Percentiles rank a stretch among this genome's conserved stretches.
These are phyloP conservation scores for Schrankia costaestrigalis DNA, from an alignment of 2,888 invertebrate genomes.

Conservation along the genomic window DNA sequence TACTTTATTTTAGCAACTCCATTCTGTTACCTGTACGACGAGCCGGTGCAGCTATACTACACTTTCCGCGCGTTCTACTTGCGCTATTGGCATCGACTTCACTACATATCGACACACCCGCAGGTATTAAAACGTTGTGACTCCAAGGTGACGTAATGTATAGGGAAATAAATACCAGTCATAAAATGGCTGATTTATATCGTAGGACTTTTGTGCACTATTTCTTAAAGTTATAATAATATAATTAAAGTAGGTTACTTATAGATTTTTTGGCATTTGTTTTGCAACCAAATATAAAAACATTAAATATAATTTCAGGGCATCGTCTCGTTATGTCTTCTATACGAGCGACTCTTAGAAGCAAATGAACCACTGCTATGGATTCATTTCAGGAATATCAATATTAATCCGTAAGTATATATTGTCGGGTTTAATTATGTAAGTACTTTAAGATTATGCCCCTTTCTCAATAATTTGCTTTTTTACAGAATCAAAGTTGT, in stretches of 20 bases:
- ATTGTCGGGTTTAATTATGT: too few species aligned
- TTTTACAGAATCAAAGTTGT: constrained; percentile 89
- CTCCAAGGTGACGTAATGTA: too few species aligned
- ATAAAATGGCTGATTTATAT: too few species aligned
- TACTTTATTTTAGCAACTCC: constrained; percentile 87
- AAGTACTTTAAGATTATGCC: too few species aligned
- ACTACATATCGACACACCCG: constrained; percentile 94
- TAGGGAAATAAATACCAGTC: too few species aligned
- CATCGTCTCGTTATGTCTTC: constrained; percentile 92
- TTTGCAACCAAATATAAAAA: neutral
- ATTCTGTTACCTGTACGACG: constrained; percentile 95
- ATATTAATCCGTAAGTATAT: constrained; percentile 94
- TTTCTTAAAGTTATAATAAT: too few species aligned
- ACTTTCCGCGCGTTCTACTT: constrained; percentile 95
- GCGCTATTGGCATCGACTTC: constrained; percentile 94
- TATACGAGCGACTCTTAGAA: constrained; percentile 94
- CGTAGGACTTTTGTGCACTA: too few species aligned
- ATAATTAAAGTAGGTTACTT: too few species aligned
- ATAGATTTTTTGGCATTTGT: too few species aligned
- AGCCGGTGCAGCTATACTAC: constrained; percentile 92
- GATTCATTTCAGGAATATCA: constrained; percentile 93
- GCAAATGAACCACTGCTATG: constrained; percentile 94
- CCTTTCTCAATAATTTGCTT: neutral
- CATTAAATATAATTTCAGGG: constrained; percentile 73
- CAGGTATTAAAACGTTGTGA: constrained; percentile 83